A percentile compares a stretch with the other conserved stretches of the same genome.
These are phyloP conservation scores for Leucoraja ocellata DNA, from an alignment of 2,797 vertebrate species.

Conservation along the genomic window DNA sequence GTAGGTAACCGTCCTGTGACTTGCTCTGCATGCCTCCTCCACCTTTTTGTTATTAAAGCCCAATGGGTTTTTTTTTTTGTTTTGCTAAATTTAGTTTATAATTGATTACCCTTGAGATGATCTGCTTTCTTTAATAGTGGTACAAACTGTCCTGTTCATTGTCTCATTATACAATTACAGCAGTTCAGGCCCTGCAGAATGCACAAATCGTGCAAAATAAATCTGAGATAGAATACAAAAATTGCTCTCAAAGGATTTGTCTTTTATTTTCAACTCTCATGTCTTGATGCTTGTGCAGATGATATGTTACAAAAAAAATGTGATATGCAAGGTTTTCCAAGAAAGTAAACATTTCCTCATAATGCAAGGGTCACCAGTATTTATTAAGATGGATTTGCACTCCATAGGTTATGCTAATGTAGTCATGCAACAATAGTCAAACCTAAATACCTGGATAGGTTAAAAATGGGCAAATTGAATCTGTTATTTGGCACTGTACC, in stretches of 20 bases:
- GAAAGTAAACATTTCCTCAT: no score
- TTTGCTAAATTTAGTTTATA: background rate
- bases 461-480: background rate
- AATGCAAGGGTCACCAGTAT: background rate
- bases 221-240: no score
- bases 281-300: no score
- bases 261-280: no score
- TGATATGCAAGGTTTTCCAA: no score
- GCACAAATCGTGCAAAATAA: no score
- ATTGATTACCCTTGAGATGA: background rate
- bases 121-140: background rate
- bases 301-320: no score
- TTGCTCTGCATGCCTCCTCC: background rate
- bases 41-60: background rate
- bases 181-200: no score
- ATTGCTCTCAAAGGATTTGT: no score
- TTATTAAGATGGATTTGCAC: background rate
- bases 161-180: background rate
- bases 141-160: background rate
- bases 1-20: background rate
- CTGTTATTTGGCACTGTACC: background rate
- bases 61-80: background rate
- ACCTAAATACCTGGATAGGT: background rate
- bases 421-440: background rate
- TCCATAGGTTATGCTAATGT: background rate